Evolutionary conservation across 2,888 invertebrate genomes (phyloP), one percentile per base, ranked within the genome.

Genomic region (Galeruca laticollis): DNA sequence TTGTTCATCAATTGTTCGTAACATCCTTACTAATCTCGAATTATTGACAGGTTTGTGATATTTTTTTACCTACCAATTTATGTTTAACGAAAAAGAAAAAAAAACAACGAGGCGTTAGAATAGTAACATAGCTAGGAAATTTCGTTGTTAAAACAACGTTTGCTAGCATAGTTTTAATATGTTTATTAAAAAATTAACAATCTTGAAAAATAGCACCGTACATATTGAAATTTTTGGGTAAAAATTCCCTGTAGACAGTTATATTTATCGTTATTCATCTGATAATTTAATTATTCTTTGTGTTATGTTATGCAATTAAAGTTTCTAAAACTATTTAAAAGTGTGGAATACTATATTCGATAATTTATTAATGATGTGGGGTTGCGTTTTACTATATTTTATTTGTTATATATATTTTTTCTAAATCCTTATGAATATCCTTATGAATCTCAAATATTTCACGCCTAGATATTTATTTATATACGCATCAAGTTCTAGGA

Each of bases 331-430:
- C n/a, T 40, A 40, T 37, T 37, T 37, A 11, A 10, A 37, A 37
- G 37, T 37, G 13, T 37, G 40, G n/a, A n/a, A 40, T 40, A 40
- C n/a, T 40, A n/a, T 40, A n/a, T 40, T n/a, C n/a, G 3, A n/a
- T n/a, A n/a, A 40, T n/a, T 6, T 40, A 40, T 40, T 40, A n/a
- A n/a, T 40, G 3, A 5, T n/a, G 13, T 13, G 8, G 13, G 15
- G 20, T 56, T 52, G 52, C 13, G 26, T 26, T 26, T 52, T 18
- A 15, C 2, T 51, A 13, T 37, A 10, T 37, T 40, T n/a, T 40
- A 40, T n/a, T n/a, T 40, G n/a, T n/a, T n/a, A n/a, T 40, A 40
- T 40, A 40, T 13, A 40, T 40, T 40, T n/a, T n/a, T n/a, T n/a
- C n/a, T n/a, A n/a, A n/a, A n/a, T n/a, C n/a, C n/a, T n/a, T n/a